Conservation (phyloP, 2,113 vertebrate species). For the Etheostoma cragini region DNA sequence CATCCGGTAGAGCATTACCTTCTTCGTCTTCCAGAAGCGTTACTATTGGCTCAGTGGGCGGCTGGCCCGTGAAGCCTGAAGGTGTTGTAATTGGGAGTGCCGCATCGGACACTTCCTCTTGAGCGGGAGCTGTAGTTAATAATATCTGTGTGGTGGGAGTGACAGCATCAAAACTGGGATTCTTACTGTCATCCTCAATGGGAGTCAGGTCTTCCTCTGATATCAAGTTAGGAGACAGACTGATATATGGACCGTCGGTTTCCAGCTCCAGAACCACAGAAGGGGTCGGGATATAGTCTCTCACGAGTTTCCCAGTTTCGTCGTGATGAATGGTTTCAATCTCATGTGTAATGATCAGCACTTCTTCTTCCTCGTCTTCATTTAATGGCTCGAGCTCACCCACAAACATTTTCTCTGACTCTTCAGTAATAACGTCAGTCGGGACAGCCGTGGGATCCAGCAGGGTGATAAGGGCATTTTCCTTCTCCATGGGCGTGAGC, state of each 20-base stretch:
- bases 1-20: slow-evolving; percentile 58
- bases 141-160: slow-evolving; percentile 27
- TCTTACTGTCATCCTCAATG: slow-evolving; percentile 21
- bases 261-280: slow-evolving; percentile 27
- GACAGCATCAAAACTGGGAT: slow-evolving; percentile 36
- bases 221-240: slow-evolving; percentile 59
- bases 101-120: slow-evolving; percentile 8
- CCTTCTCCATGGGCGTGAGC: slow-evolving; percentile 62
- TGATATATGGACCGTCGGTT: slow-evolving; percentile 21
- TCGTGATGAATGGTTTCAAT: slow-evolving; percentile 73
- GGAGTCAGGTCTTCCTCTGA: slow-evolving; percentile 59
- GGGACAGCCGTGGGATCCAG: slow-evolving; percentile 56
- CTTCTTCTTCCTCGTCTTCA: slow-evolving; percentile 53
- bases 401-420: slow-evolving; percentile 32
- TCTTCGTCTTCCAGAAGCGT: slow-evolving; percentile 42
- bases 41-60: slow-evolving; percentile 41
- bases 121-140: slow-evolving; percentile 42
- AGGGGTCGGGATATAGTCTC: slow-evolving; percentile 52
- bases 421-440: slow-evolving; percentile 32
- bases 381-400: slow-evolving; percentile 19
- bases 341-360: slow-evolving; percentile 73
- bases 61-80: slow-evolving; percentile 59
- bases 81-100: slow-evolving; percentile 48
- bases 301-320: slow-evolving; percentile 73
- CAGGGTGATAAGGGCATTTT: slow-evolving; percentile 72